Percentiles rank a stretch among this genome's conserved stretches.
These are phyloP conservation scores for Drosophila ambigua DNA, from an alignment of 1,140 invertebrate species.

Conservation along the genomic window DNA sequence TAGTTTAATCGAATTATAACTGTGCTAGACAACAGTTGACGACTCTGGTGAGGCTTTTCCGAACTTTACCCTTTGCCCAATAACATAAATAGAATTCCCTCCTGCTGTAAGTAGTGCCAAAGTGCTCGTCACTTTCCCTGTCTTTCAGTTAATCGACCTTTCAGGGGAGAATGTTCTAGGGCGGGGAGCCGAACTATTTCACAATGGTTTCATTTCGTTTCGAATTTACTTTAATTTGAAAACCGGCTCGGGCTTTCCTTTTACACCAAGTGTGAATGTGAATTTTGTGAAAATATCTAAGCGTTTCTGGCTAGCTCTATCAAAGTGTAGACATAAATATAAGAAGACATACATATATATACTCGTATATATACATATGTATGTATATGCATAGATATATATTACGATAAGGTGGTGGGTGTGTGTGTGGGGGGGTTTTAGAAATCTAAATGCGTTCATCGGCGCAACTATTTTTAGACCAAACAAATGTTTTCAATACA, in stretches of 20 bases:
- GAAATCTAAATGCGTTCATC: slow-evolving; percentile 79
- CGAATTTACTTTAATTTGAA: slow-evolving; percentile 15
- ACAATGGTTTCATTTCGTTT: slow-evolving; percentile 33
- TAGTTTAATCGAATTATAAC: background rate
- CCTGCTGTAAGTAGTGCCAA: slow-evolving; percentile 2
- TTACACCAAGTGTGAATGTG: slow-evolving; percentile 70
- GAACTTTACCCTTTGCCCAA: slow-evolving; percentile 21
- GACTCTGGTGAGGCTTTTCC: background rate
- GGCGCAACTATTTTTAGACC: slow-evolving; percentile 71
- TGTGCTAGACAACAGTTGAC: background rate
- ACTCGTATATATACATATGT: slow-evolving; percentile 11
- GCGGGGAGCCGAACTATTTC: slow-evolving; percentile 42
- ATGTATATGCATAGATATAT: slow-evolving; percentile 35
- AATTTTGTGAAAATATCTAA: slow-evolving; percentile 37
- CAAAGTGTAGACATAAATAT: slow-evolving; percentile 27
- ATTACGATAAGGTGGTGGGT: slow-evolving; percentile 7
- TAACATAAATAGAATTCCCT: slow-evolving; percentile 7
- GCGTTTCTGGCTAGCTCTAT: slow-evolving; percentile 20
- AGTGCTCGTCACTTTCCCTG: no score
- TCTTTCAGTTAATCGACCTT: slow-evolving; percentile 9
- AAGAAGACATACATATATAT: slow-evolving; percentile 33
- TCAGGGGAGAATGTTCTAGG: slow-evolving; percentile 38
- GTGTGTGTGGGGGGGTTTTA: slow-evolving; percentile 31
- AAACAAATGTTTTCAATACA: slow-evolving; percentile 78
- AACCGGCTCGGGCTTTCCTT: slow-evolving; percentile 24